Base-by-base conservation (phyloP, 2,888 invertebrate species). In the Diadegma fenestrale region DNA sequence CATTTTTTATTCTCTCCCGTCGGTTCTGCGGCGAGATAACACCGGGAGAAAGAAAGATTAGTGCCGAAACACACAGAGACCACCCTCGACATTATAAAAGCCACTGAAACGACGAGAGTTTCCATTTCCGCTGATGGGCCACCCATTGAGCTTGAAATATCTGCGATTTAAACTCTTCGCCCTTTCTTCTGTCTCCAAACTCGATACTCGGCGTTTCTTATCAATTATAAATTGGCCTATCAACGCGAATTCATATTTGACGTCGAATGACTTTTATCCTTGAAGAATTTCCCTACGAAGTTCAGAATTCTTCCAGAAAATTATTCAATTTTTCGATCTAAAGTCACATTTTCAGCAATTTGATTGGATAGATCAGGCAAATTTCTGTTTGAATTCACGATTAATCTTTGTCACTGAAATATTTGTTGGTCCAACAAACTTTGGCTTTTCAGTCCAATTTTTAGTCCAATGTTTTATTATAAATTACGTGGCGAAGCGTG, bases 21-120 rank as follows among this genome's bases (percentile, higher is more conserved):
- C 17, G 26, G 41, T 76, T 81, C 72, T 73, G 37, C 64, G 66
- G 77, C 51, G 54, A 81, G 66, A 79, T 58, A 51, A 71, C n/a
- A 17, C 68, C 26, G 45, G 19, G 58, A 48, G 58, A 58, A 26
- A 14, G 26, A 58, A 14, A 26, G 69, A 79, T 66, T 64, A 19
- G 48, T 22, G 64, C 37, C 26, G 8, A 77, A n/a, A 61, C 26
- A 19, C 22, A 73, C 45, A 69, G 17, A 30, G 73, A 66, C 43
- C 54, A 82, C 69, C 58, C 54, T 63, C 48, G 26, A 69, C 43
- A 64, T 71, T 63, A n/a, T n/a, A 14, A n/a, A 71, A 43, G 19
- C 64, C 72, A 64, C 43, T 61, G 37, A 72, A 82, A 72, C 71
- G 54, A 45, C 48, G 45, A 51, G 80, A 58, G n/a, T 37, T 33